Conservation (phyloP, 1,140 invertebrate genomes). For the Cherax quadricarinatus region DNA sequence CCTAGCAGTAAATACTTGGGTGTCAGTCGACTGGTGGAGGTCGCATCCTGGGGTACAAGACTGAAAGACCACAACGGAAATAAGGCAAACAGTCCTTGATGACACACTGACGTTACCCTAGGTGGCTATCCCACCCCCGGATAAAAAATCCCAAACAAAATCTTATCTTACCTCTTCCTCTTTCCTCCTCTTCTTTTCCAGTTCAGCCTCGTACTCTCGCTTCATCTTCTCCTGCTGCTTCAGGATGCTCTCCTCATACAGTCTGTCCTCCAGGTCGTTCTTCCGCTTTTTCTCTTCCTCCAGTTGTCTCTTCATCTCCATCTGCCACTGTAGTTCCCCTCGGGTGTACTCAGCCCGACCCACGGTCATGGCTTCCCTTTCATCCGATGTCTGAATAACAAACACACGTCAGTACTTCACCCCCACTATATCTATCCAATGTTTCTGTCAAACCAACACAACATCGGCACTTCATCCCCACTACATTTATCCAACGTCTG, state of each 20-base stretch:
- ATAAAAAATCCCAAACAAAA: too few species aligned
- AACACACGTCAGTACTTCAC: neutral
- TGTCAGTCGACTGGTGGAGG: too few species aligned
- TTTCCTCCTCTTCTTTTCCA: slow-evolving; percentile 46
- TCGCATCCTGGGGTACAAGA: too few species aligned
- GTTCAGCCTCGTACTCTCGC: slow-evolving; percentile 48
- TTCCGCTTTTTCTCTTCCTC: slow-evolving; percentile 50
- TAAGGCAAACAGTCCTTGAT: too few species aligned
- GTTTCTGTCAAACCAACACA: neutral
- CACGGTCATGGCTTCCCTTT: neutral
- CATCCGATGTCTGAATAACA: slow-evolving; percentile 13
- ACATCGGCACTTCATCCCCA: neutral
- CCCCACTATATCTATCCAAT: neutral
- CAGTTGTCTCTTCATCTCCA: slow-evolving; percentile 40
- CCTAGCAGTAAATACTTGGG: too few species aligned
- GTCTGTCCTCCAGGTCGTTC: slow-evolving; percentile 47
- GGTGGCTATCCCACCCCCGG: too few species aligned
- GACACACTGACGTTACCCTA: too few species aligned
- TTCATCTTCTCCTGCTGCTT: slow-evolving; percentile 62
- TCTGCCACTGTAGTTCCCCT: slow-evolving; percentile 42
- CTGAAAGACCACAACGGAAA: too few species aligned
- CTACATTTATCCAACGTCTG: too few species aligned
- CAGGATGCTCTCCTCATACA: slow-evolving; percentile 43
- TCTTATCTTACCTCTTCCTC: slow-evolving; percentile 44
- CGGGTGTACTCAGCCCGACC: neutral